Percentiles rank a stretch among this genome's conserved stretches.
These are phyloP conservation scores for Motacilla alba DNA, from an alignment of 2,113 vertebrate genomes.

Conservation along the genomic window DNA sequence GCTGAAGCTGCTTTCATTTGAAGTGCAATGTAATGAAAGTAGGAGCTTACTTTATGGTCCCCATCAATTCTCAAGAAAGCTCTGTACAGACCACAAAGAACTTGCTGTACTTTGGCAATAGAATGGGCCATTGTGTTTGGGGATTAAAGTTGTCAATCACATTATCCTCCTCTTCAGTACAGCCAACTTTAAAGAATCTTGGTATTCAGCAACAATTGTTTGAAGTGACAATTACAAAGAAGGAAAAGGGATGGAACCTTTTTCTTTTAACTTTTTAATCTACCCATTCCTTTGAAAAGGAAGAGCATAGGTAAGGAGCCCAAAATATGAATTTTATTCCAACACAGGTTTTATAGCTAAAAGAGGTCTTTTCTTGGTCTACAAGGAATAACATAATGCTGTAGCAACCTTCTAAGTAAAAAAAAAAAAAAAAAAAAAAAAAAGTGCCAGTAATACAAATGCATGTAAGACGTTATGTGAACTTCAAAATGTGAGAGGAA, in stretches of 20 bases:
- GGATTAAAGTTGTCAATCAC: not conserved
- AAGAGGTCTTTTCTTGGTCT: not conserved
- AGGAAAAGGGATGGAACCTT: not conserved
- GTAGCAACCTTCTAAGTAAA: not conserved
- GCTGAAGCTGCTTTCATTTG: not conserved
- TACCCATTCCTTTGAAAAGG: not conserved
- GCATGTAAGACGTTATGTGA: not conserved
- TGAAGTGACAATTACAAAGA: conserved; percentile 8
- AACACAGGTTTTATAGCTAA: not conserved
- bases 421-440: not conserved
- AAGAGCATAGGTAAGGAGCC: not conserved
- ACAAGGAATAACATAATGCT: not conserved
- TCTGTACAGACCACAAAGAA: not conserved
- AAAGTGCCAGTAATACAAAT: not conserved
- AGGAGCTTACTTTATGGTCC: not conserved
- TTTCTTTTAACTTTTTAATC: not conserved
- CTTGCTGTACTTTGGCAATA: not conserved
- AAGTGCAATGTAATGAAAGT: not conserved
- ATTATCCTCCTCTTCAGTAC: not conserved
- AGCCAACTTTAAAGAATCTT: not conserved
- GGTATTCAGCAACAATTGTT: not conserved
- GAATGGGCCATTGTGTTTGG: conserved; percentile 6
- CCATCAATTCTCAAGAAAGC: conserved; percentile 14
- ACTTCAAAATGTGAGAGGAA: not conserved
- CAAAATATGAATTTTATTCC: not conserved